These are phyloP conservation scores for Cryptomyrus ogoouensis DNA, from an alignment of 2,113 vertebrate species.

Conservation along the genomic window DNA sequence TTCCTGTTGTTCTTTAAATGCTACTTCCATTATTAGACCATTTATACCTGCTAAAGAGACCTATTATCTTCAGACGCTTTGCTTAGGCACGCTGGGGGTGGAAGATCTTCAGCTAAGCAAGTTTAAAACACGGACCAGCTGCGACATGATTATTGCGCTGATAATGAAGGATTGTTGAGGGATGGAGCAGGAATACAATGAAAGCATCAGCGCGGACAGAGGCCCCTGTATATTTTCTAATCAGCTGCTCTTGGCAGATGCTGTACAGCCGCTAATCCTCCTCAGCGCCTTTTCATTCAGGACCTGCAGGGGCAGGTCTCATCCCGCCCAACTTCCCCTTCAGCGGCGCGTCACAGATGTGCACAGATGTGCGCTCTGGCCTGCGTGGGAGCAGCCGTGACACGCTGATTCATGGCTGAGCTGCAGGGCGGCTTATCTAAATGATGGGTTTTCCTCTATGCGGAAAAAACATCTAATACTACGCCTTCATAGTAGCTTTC, in stretches of 20 bases:
- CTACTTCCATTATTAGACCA: neutral
- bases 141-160: neutral
- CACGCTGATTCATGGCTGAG: neutral
- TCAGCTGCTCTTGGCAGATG: neutral
- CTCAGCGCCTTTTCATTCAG: neutral
- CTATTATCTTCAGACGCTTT: neutral
- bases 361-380: neutral
- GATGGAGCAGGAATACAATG: neutral
- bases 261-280: neutral
- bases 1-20: neutral
- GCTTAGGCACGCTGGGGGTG: neutral
- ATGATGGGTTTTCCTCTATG: neutral
- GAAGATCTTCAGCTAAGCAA: neutral
- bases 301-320: neutral
- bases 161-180: neutral
- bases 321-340: neutral
- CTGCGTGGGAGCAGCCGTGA: neutral
- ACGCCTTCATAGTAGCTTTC: neutral
- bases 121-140: neutral
- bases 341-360: neutral
- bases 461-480: neutral
- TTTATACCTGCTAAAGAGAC: neutral
- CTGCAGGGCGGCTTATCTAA: neutral
- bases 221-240: neutral
- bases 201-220: neutral